A percentile compares a stretch with the other conserved stretches of the same genome.
Conservation (phyloP, 2,888 invertebrate genomes). For the Octonoba sinensis region DNA sequence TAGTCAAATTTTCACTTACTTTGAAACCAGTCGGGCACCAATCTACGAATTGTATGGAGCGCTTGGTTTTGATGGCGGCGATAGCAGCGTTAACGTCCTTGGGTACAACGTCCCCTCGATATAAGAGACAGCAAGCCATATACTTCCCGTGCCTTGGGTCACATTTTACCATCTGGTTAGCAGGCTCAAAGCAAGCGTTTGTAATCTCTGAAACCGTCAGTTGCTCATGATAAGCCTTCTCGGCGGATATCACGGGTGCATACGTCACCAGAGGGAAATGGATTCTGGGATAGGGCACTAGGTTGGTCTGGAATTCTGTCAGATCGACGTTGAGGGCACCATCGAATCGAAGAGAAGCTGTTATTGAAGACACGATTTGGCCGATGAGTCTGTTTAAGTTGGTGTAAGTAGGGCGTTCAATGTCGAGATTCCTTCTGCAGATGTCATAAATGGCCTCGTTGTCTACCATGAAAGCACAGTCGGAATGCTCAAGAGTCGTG, state of each 20-base stretch:
- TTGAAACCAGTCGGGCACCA: constrained; percentile 96
- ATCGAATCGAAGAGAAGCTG: constrained; percentile 92
- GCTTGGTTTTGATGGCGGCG: constrained; percentile 73
- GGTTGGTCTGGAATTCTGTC: constrained; percentile 84
- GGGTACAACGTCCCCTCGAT: constrained; percentile 75
- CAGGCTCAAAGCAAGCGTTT: constrained; percentile 73
- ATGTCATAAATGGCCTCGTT: constrained; percentile 86
- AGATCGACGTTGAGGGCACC: constrained; percentile 92
- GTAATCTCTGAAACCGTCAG: constrained; percentile 72
- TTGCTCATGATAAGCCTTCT: constrained; percentile 73
- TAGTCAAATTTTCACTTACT: constrained; percentile 39
- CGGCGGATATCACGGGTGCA: constrained; percentile 72
- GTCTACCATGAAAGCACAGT: constrained; percentile 81
- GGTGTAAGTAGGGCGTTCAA: constrained; percentile 94
- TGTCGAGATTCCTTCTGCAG: constrained; percentile 93
- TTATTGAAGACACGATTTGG: constrained; percentile 78
- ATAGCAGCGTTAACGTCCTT: constrained; percentile 73
- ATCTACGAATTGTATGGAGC: constrained; percentile 86
- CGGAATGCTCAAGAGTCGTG: constrained; percentile 73
- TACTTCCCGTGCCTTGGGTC: constrained; percentile 67
- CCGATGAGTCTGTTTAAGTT: constrained; percentile 78
- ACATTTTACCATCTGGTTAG: constrained; percentile 69
- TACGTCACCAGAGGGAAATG: constrained; percentile 85
- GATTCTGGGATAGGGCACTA: constrained; percentile 92
- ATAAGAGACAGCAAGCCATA: constrained; percentile 69